These are phyloP conservation scores for Pontoporia blainvillei DNA, from an alignment of 2,113 vertebrate species.

Conservation along the genomic window DNA sequence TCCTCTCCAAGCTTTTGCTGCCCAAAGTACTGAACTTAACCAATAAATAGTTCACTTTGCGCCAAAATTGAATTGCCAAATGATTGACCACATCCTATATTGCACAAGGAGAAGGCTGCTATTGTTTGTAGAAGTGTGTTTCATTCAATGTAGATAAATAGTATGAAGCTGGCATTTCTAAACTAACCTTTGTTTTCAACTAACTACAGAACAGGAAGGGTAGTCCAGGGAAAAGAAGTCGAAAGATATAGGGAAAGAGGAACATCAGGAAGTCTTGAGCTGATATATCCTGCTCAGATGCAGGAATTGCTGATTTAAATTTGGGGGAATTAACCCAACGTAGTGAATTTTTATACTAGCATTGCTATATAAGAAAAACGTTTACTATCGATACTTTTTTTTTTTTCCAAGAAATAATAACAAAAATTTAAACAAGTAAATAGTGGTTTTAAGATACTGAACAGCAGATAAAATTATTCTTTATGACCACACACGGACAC, in stretches of 20 bases:
- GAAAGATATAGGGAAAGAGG: slow-evolving; percentile 46
- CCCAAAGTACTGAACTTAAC: slow-evolving; percentile 72
- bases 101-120: slow-evolving; percentile 70
- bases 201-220: slow-evolving; percentile 62
- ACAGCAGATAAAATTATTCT: background rate
- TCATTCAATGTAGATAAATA: slow-evolving; percentile 80
- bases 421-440: background rate
- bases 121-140: slow-evolving; percentile 84
- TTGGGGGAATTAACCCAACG: background rate
- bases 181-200: slow-evolving; percentile 79
- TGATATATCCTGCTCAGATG: background rate
- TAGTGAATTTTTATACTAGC: background rate
- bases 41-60: slow-evolving; percentile 82
- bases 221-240: slow-evolving; percentile 20
- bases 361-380: background rate
- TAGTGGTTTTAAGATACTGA: background rate
- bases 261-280: slow-evolving; percentile 51
- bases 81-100: slow-evolving; percentile 82
- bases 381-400: background rate
- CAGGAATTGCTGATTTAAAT: background rate
- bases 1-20: slow-evolving; percentile 66
- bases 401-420: background rate
- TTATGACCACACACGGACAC: background rate
- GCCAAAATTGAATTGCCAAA: slow-evolving; percentile 81
- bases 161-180: slow-evolving; percentile 70